Base-by-base conservation (phyloP, 2,888 invertebrate genomes). In the Orthonevra nobilis region DNA sequence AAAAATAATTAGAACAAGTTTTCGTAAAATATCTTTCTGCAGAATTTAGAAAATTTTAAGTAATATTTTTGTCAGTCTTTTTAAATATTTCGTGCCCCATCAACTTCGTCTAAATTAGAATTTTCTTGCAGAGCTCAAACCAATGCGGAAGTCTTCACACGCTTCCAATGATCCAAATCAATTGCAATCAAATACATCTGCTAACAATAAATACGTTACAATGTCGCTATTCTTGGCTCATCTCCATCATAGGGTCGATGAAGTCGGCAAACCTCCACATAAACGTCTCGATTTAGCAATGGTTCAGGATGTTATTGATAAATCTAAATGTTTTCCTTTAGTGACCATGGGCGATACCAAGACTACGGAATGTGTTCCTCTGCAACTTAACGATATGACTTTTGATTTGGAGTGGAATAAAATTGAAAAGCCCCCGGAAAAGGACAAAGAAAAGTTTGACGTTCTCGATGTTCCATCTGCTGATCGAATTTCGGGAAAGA, bases 211-310 rank as follows among this genome's bases (percentile, higher is more conserved):
- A 72, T 70, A 38, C 32, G 10, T 48, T 14, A 66, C 23, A 48
- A 79, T 66, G 20, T 58, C 72, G 14, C 58, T 38, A 9, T 83
- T 82, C 61, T 73, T 83, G 83, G 82, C 83, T 77, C 83, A 83
- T 77, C 66, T 81, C 30, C 83, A 83, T 74, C 83, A 82, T 60
- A 44, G 56, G 58, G 82, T 83, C 4, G 58, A 72, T 40, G 46
- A 82, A 70, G 73, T 83, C 48, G 82, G 81, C 5, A 81, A 75
- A 72, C 61, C 63, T 7, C 75, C 72, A 9, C 54, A 70, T 12
- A 79, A 82, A 70, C 77, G 50, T 9, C 46, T 82, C 20, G 61
- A 82, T 75, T 52, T 83, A 50, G 46, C 10, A 32, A 40, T 26
- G 2, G 15, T 82, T 44, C 81, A 83, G 60, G 44, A 74, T 19